These are phyloP conservation scores for Tetragonisca angustula DNA, from an alignment of 2,888 invertebrate species.

Conservation along the genomic window DNA sequence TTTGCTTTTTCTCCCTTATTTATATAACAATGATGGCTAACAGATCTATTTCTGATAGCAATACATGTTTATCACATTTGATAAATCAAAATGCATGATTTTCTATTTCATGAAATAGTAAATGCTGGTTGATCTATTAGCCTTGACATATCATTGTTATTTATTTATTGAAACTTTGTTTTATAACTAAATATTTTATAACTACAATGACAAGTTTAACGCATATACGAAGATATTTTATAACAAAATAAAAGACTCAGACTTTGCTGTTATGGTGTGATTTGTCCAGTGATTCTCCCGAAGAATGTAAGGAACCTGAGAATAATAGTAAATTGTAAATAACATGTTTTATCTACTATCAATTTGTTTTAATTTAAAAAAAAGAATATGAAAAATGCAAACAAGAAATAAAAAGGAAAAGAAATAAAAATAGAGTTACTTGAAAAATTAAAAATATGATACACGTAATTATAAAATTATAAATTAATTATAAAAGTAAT, in stretches of 20 bases:
- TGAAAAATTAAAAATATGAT: neutral
- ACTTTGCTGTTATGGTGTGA: conserved; percentile 80
- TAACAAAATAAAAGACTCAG: conserved; percentile 75
- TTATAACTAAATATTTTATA: conserved; percentile 45
- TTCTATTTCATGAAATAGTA: conserved; percentile 29
- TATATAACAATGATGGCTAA: conserved; percentile 39
- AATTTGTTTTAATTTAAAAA: neutral
- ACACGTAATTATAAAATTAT: too few species aligned
- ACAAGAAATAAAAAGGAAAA: conserved; percentile 7
- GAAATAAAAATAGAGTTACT: neutral
- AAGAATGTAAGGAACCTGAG: conserved; percentile 83
- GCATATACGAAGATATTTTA: conserved; percentile 32
- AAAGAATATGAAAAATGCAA: conserved; percentile 22
- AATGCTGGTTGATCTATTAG: conserved; percentile 39
- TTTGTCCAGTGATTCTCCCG: conserved; percentile 82
- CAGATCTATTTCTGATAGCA: conserved; percentile 6
- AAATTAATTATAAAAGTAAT: neutral
- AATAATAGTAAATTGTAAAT: conserved; percentile 42
- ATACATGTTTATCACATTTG: conserved; percentile 39
- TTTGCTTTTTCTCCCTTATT: conserved; percentile 4
- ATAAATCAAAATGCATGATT: conserved; percentile 47
- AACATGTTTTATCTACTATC: neutral
- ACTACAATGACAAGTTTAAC: conserved; percentile 55
- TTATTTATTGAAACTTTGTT: conserved; percentile 48
- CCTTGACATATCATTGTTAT: conserved; percentile 49